phyloP scores from a whole-genome alignment of 30 jellyfish, hydroid and myxozoan genomes.

The Aurelia coerulea region DNA sequence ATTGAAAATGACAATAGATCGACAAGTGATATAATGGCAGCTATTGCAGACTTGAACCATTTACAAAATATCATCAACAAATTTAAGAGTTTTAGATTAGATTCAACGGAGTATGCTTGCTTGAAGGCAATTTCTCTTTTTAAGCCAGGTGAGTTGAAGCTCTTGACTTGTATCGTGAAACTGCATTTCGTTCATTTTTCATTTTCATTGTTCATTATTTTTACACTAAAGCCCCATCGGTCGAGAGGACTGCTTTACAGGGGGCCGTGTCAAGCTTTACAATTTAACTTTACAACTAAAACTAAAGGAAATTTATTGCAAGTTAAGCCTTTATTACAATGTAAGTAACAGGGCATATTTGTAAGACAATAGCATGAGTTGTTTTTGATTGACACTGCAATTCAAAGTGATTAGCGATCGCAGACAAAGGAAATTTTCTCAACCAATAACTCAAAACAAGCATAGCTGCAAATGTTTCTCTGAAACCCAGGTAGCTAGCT shows the following conservation, averaged over 20 bases:
- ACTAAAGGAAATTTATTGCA: too few relatives aligned
- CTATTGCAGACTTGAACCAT: slow-evolving; percentile 65
- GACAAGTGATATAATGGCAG: slow-evolving; percentile 52
- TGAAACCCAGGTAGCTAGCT: too few relatives aligned
- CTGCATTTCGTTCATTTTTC: too few relatives aligned
- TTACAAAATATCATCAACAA: slow-evolving; percentile 63
- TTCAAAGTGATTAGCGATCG: too few relatives aligned
- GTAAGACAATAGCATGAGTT: too few relatives aligned
- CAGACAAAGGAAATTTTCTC: too few relatives aligned
- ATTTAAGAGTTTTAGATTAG: slow-evolving; percentile 59
- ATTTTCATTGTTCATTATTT: not conserved
- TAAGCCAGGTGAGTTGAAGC: slow-evolving; percentile 63
- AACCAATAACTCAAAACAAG: too few relatives aligned
- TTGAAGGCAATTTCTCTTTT: slow-evolving; percentile 80
- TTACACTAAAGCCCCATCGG: not conserved
- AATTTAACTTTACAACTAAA: not conserved
- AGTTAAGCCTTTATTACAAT: too few relatives aligned
- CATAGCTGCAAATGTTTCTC: too few relatives aligned
- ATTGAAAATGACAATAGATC: slow-evolving; percentile 44
- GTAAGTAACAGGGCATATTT: too few relatives aligned
- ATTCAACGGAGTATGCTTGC: slow-evolving; percentile 85
- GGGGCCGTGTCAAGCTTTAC: not conserved
- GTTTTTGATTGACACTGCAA: too few relatives aligned
- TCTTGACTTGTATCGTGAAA: too few relatives aligned
- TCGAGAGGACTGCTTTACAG: not conserved